phyloP scores from a whole-genome alignment of 2,113 vertebrate genomes.

The Psilopogon haemacephalus region DNA sequence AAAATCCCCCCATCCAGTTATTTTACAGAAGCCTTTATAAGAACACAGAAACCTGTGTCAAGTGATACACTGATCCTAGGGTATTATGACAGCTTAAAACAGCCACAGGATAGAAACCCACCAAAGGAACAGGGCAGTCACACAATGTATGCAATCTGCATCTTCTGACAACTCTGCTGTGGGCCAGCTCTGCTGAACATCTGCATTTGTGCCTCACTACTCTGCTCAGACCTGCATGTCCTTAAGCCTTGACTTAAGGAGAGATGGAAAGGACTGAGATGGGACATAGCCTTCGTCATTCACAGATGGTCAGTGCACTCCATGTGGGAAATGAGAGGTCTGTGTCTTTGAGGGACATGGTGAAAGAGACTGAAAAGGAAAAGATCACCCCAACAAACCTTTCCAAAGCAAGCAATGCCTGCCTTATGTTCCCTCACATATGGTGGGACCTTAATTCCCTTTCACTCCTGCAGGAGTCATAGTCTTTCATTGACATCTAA shows the following conservation, averaged over 20 bases:
- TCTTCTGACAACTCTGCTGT: background rate
- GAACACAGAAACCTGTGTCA: background rate
- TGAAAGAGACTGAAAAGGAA: background rate
- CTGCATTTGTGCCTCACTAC: background rate
- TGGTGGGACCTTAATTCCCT: background rate
- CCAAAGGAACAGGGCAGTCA: background rate
- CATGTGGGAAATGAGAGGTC: background rate
- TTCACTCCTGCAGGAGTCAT: background rate
- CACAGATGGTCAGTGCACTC: background rate
- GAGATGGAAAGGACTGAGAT: background rate
- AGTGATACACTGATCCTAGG: background rate
- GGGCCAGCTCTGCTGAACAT: background rate
- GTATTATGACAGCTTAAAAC: background rate
- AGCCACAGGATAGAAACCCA: background rate
- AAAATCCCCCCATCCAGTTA: background rate
- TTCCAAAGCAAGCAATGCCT: background rate
- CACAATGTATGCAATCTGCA: background rate
- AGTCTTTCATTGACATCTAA: background rate
- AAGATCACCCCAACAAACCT: background rate
- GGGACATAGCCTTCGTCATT: background rate
- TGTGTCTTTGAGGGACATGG: background rate
- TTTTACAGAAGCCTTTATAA: background rate
- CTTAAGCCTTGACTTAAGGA: background rate
- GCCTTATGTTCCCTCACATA: background rate
- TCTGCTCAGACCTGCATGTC: background rate